Evolutionary conservation across 2,797 vertebrate genomes (phyloP).

Genomic region (Lindbergichthys nudifrons): DNA sequence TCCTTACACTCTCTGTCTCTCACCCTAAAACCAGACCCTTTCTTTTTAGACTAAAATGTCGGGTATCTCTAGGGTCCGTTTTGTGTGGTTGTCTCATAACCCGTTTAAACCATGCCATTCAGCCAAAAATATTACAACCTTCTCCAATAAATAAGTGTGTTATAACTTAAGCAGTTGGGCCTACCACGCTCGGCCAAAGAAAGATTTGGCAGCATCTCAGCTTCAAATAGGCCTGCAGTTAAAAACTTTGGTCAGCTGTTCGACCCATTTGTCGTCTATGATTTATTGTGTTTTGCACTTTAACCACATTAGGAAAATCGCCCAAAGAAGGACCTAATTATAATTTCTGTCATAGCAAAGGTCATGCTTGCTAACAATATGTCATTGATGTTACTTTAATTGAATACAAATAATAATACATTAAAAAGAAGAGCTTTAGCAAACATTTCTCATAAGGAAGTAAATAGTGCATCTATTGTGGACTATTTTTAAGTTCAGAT

Average conservation of each 20-base stretch:
- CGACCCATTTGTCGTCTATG: not conserved
- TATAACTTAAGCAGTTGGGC: not conserved
- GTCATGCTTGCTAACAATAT: not conserved
- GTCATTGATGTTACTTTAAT: not conserved
- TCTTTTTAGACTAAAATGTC: not conserved
- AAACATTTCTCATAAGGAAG: not conserved
- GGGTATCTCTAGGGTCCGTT: too few species aligned
- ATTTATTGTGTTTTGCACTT: conserved; percentile 1
- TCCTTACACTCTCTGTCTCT: not conserved
- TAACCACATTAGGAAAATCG: not conserved
- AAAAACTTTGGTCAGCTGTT: not conserved
- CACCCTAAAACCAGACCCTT: not conserved
- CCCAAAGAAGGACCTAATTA: not conserved
- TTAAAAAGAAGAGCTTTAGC: not conserved
- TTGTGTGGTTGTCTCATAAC: not conserved
- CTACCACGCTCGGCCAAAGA: not conserved
- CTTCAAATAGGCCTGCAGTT: not conserved
- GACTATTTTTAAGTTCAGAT: not conserved
- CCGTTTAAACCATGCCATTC: conserved; percentile 3
- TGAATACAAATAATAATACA: not conserved
- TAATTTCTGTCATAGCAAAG: not conserved
- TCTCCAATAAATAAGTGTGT: not conserved
- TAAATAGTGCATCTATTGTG: not conserved
- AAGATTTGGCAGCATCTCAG: conserved; percentile 6
- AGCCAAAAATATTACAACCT: not conserved